Evolutionary conservation across 2,888 invertebrate species (phyloP).

Genomic region (Prosapia bicincta): DNA sequence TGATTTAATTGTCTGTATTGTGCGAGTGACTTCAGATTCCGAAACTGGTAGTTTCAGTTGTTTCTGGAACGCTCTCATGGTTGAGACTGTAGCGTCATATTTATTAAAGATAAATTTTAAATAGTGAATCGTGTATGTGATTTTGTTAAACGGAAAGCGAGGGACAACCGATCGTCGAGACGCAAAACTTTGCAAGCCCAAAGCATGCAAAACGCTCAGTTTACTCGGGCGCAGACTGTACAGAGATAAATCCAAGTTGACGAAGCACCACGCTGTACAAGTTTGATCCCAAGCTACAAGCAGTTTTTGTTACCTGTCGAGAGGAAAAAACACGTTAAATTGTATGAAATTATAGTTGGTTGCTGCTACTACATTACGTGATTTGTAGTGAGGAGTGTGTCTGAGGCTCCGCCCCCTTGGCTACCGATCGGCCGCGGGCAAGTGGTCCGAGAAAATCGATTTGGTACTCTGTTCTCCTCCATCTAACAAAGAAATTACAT

Average conservation of each 20-base stretch:
- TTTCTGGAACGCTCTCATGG: no score
- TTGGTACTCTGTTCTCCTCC: neutral
- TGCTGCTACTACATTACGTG: slow-evolving; percentile 22
- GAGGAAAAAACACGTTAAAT: slow-evolving; percentile 21
- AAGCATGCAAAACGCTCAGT: neutral
- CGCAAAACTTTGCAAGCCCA: neutral
- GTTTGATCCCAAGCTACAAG: neutral
- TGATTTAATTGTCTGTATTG: no score
- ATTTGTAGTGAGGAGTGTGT: slow-evolving; percentile 14
- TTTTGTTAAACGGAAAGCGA: no score
- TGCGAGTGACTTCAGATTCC: no score
- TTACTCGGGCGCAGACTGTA: neutral
- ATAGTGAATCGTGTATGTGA: no score
- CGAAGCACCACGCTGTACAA: neutral
- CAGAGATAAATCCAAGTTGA: neutral
- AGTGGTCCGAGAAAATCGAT: neutral
- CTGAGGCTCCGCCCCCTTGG: neutral
- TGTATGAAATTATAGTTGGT: slow-evolving; percentile 21
- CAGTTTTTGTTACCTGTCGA: neutral
- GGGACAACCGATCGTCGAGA: neutral
- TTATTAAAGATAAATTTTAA: no score
- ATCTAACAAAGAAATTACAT: slow-evolving; percentile 2
- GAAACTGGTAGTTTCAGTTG: no score
- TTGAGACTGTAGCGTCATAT: no score
- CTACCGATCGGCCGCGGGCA: neutral